These are phyloP conservation scores for Hemicrepidius hirtus DNA, from an alignment of 2,888 invertebrate genomes.

Conservation along the genomic window DNA sequence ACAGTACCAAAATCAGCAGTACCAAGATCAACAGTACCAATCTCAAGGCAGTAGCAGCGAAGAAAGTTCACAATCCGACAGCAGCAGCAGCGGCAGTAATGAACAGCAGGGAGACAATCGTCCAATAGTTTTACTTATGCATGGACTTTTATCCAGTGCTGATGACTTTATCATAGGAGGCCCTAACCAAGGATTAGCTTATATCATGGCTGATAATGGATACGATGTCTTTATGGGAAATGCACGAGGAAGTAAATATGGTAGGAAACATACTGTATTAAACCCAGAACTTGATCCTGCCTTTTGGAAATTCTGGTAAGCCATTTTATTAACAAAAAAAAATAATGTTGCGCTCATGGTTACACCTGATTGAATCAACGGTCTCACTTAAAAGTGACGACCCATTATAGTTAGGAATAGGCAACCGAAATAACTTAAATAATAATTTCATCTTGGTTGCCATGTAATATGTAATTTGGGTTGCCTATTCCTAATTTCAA, in stretches of 20 bases:
- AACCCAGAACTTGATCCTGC: slow-evolving; percentile 63
- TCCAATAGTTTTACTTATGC: slow-evolving; percentile 81
- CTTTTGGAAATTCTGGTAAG: slow-evolving; percentile 71
- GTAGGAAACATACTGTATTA: slow-evolving; percentile 71
- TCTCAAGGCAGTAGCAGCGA: background rate
- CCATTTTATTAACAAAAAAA: no score
- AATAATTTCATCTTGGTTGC: no score
- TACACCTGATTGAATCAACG: no score
- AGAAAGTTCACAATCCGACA: background rate
- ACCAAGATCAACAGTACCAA: background rate
- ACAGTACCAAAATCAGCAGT: background rate
- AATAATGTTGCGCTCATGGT: no score
- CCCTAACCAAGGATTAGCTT: slow-evolving; percentile 74
- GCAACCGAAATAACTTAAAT: no score
- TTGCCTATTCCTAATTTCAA: no score
- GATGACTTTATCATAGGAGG: slow-evolving; percentile 84
- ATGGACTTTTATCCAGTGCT: slow-evolving; percentile 84
- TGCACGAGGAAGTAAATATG: slow-evolving; percentile 76
- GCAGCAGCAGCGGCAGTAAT: background rate
- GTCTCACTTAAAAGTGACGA: no score
- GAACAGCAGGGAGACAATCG: slow-evolving; percentile 56
- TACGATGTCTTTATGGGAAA: slow-evolving; percentile 78
- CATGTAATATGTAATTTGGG: no score
- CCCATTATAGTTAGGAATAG: no score
- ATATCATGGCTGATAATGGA: slow-evolving; percentile 70